phyloP scores from a whole-genome alignment of 2,113 vertebrate species.

The Notarius quadriscutis region DNA sequence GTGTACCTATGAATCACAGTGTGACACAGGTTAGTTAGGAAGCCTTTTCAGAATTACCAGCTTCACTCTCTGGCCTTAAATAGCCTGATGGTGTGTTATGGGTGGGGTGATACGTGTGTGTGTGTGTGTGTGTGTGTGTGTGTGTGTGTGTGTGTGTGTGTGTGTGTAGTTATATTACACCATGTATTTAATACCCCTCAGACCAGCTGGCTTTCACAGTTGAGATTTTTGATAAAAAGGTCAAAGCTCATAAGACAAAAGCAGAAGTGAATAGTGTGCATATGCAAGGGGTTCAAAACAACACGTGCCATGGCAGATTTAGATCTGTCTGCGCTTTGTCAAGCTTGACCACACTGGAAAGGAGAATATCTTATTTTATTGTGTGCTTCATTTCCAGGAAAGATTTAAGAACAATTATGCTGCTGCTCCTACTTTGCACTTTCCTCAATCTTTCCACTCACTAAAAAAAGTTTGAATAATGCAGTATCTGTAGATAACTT shows the following conservation, averaged over 20 bases:
- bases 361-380: constrained; percentile 47
- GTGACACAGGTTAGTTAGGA: background rate
- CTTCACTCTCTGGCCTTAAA: background rate
- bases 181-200: background rate
- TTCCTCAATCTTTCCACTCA: constrained; percentile 31
- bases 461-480: constrained; percentile 37
- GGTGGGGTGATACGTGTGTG: background rate
- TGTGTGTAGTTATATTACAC: background rate
- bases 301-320: constrained; percentile 51
- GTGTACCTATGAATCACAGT: background rate
- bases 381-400: constrained; percentile 37
- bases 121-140: background rate
- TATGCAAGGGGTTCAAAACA: constrained; percentile 43
- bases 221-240: background rate
- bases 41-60: background rate
- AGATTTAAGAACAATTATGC: constrained; percentile 52
- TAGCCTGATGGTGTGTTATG: background rate
- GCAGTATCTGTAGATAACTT: constrained; percentile 20
- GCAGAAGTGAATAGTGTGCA: background rate
- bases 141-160: background rate
- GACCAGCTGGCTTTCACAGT: constrained; percentile 1
- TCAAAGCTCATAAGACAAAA: constrained; percentile 8
- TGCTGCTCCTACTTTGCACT: constrained; percentile 49
- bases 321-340: constrained; percentile 58
- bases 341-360: constrained; percentile 60